Evolutionary conservation across 2,888 invertebrate species (phyloP).

Genomic region (Hololepta plana): DNA sequence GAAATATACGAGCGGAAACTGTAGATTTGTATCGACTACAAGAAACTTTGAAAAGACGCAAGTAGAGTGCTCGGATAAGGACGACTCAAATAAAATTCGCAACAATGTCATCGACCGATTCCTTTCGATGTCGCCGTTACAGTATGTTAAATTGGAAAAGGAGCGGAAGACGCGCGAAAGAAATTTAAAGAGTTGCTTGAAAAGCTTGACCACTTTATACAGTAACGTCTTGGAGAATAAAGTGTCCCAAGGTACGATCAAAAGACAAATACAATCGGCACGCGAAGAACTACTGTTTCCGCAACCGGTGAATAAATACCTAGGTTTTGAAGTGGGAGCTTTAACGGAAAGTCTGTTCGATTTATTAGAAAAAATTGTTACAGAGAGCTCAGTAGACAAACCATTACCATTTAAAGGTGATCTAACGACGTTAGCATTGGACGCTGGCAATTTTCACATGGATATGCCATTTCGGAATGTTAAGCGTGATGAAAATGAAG

Average conservation of each 20-base stretch:
- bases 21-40: too few relatives aligned
- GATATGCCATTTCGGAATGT: too few relatives aligned
- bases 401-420: conserved; percentile 14
- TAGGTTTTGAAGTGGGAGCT: conserved; percentile 7
- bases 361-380: conserved; percentile 13
- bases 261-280: too few relatives aligned
- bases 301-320: too few relatives aligned
- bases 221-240: conserved; percentile 14
- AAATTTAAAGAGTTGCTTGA: conserved; percentile 16
- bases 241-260: conserved; percentile 13
- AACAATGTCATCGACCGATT: too few relatives aligned
- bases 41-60: conserved; percentile 2
- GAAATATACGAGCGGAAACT: neutral
- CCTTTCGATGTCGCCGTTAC: conserved; percentile 18
- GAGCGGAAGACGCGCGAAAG: conserved; percentile 17
- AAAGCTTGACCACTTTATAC: conserved; percentile 19
- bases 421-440: conserved; percentile 12
- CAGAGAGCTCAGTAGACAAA: conserved; percentile 10
- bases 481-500: too few relatives aligned
- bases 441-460: conserved; percentile 11
- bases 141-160: conserved; percentile 20
- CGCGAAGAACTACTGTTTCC: too few relatives aligned
- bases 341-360: conserved; percentile 14
- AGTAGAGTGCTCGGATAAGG: too few relatives aligned
- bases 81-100: too few relatives aligned